phyloP scores from a whole-genome alignment of 2,888 invertebrate species.

The Plagiodera versicolora region DNA sequence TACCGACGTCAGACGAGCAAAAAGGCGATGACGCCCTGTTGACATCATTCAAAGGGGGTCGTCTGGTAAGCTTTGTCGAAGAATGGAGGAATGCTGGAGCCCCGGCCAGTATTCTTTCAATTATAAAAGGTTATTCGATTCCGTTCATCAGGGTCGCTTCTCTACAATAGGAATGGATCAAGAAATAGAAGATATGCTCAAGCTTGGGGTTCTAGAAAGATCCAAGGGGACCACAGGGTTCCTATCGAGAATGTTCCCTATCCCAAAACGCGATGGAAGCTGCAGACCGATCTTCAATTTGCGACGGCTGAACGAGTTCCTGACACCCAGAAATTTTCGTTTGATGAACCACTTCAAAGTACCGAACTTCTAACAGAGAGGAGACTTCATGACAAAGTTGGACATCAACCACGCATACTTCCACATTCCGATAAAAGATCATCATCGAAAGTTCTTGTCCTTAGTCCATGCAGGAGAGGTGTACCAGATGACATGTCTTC shows the following conservation, averaged over 20 bases:
- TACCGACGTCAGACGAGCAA: too few species aligned
- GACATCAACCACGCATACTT: conserved; percentile 23
- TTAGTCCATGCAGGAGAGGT: conserved; percentile 16
- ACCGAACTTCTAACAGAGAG: conserved; percentile 17
- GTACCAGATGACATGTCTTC: conserved; percentile 29
- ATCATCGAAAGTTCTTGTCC: conserved; percentile 24
- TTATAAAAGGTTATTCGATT: conserved; percentile 26
- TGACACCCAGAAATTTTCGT: conserved; percentile 20
- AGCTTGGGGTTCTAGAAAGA: conserved; percentile 21
- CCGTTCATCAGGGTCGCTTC: conserved; percentile 22
- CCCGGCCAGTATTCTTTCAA: conserved; percentile 17
- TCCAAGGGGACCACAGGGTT: conserved; percentile 14
- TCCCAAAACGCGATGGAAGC: conserved; percentile 22
- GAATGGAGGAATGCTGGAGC: conserved; percentile 20
- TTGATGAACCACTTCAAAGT: conserved; percentile 20
- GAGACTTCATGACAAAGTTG: conserved; percentile 19
- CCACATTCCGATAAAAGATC: conserved; percentile 22
- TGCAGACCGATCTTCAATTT: conserved; percentile 25
- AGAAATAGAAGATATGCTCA: conserved; percentile 19
- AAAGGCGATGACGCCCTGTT: conserved; percentile 15
- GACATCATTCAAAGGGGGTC: conserved; percentile 16
- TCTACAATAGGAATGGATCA: conserved; percentile 13
- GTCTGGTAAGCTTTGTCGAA: conserved; percentile 6
- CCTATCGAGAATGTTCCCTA: conserved; percentile 4
- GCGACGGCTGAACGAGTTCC: conserved; percentile 21